Evolutionary conservation across 2,888 invertebrate genomes (phyloP).

Genomic region (Oxytorus armatus): DNA sequence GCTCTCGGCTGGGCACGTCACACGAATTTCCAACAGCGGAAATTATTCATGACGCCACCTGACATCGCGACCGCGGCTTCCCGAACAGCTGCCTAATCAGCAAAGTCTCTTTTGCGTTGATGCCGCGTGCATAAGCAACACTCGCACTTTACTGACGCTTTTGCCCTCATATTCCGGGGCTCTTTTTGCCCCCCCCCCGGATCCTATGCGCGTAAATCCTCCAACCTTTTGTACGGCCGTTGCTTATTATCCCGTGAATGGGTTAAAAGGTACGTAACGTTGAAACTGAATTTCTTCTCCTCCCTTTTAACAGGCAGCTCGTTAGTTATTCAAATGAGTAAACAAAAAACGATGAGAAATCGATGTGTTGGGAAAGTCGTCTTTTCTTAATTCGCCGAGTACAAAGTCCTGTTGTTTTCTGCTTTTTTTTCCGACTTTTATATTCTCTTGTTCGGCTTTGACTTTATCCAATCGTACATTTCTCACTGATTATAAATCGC

Average conservation of each 20-base stretch:
- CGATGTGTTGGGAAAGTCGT: no score
- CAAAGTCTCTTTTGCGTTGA: conserved; percentile 47
- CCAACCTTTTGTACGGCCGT: conserved; percentile 21
- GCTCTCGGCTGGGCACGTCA: conserved; percentile 39
- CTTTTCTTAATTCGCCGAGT: no score
- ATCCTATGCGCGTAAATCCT: conserved; percentile 4
- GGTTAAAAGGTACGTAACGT: conserved; percentile 9
- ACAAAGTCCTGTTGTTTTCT: no score
- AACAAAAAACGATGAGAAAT: no score
- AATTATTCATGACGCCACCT: conserved; percentile 68
- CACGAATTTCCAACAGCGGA: conserved; percentile 61
- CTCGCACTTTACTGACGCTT: conserved; percentile 30
- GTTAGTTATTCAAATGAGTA: no score
- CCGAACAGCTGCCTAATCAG: conserved; percentile 67
- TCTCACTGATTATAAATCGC: no score
- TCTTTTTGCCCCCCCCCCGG: conserved; percentile 1
- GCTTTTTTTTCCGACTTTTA: no score
- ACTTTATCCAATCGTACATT: no score
- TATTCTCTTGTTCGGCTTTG: no score
- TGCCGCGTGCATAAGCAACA: conserved; percentile 26
- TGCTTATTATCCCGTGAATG: conserved; percentile 19
- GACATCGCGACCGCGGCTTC: conserved; percentile 49
- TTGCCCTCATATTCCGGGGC: conserved; percentile 1
- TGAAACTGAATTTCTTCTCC: not conserved
- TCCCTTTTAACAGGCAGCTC: not conserved